Evolutionary conservation across 2,113 vertebrate genomes (phyloP).

Genomic region (Apteryx mantelli): DNA sequence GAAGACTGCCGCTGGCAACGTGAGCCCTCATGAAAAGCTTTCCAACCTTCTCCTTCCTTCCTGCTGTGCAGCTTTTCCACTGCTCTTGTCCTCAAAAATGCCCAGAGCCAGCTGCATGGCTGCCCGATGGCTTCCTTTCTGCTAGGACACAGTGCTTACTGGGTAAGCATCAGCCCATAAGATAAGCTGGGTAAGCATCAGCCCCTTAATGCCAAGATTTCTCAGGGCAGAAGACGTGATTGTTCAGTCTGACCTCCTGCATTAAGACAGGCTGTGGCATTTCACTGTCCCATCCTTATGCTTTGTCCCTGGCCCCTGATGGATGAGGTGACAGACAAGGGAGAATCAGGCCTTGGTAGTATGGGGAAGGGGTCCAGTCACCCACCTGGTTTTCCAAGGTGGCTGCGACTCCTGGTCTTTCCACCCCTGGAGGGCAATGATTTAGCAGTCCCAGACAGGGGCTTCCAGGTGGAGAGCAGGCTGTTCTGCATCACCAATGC

Average conservation of each 20-base stretch:
- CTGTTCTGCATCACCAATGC: not conserved
- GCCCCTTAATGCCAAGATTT: not conserved
- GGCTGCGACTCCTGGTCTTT: not conserved
- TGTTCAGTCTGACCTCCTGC: not conserved
- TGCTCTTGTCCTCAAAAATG: not conserved
- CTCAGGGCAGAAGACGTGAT: not conserved
- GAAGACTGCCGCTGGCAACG: not conserved
- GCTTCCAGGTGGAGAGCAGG: not conserved
- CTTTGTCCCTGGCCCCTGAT: not conserved
- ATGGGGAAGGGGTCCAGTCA: not conserved
- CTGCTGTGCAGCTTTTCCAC: not conserved
- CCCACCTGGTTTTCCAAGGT: not conserved
- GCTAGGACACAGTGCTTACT: not conserved
- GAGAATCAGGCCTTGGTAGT: not conserved
- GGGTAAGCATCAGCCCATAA: not conserved
- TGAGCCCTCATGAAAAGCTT: not conserved
- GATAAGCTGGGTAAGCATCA: too few relatives aligned
- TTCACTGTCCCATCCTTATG: not conserved
- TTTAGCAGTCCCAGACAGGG: not conserved
- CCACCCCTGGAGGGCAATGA: not conserved
- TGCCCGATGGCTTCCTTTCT: not conserved
- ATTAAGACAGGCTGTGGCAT: not conserved
- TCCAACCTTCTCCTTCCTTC: not conserved
- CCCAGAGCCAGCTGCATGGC: not conserved
- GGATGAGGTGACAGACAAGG: not conserved